Base-by-base conservation (phyloP, 2,113 vertebrate species). In the Chloebia gouldiae region DNA sequence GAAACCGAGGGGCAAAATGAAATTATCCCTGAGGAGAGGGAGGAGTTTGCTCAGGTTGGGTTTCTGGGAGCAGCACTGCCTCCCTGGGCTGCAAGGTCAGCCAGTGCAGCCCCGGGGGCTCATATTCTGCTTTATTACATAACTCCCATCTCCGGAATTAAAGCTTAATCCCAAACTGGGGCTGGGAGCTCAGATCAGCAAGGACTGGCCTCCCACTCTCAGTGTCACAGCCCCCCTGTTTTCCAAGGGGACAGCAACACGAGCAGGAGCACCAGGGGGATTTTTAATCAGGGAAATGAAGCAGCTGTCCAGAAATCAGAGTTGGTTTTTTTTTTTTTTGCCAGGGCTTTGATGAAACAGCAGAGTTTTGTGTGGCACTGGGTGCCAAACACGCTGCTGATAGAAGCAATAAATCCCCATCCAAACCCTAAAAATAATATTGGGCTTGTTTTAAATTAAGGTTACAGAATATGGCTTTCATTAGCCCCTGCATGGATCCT, bases 401-500 rank as follows among this genome's bases (percentile, higher is more conserved):
- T 96, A 96, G 94, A 95, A 90, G 93, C 88, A 95, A 86, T 81
- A 93, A 96, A 96, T 90, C 88, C 95, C 40, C 94, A 76, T 93
- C 90, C 92, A 93, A 96, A 84, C 33, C 93, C 95, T 96, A 97
- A 97, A 96, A 97, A 97, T 96, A 96, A 94, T 88, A 93, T 84
- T 88, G 80, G 82, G 93, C 91, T 97, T 95, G 94, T 94, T 96
- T 96, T 93, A 92, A 93, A 95, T 93, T 94, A 94, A 95, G 88
- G 77, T 96, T 93, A 72, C 1, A 0, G 88, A 53, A 59, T 65
- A 94, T 96, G 96, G 93, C 80, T 90, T 96, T 93, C 68, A 96
- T 97, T 94, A 97, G 88, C 54, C 93, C 76, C 95, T 79, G 95
- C 92, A 3, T 96, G 95, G 88, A 92, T 94, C 57, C 95, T 90